Evolutionary conservation across 2,113 vertebrate species (phyloP).

Genomic region (Oryzias curvinotus): DNA sequence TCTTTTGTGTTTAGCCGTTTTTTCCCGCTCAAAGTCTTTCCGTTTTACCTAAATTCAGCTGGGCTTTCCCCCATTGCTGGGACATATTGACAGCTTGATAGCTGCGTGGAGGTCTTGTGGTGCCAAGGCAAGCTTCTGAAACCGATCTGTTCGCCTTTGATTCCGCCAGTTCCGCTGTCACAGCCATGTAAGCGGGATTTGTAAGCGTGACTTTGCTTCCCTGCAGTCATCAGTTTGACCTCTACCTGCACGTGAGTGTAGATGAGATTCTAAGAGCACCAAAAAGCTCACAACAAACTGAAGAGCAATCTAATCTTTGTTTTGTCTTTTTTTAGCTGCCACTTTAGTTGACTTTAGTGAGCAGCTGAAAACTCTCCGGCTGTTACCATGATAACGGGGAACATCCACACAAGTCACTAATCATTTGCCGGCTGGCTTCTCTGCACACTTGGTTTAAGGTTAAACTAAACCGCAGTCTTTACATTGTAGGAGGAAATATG

Average conservation of each 20-base stretch:
- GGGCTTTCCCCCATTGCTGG: conserved; percentile 11
- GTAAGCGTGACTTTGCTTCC: conserved; percentile 6
- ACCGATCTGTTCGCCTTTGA: conserved; percentile 20
- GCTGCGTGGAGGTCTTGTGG: conserved; percentile 29
- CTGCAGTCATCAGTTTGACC: conserved; percentile 27
- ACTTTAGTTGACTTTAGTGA: conserved; percentile 26
- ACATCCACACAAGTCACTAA: conserved; percentile 28
- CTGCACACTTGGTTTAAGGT: conserved; percentile 1
- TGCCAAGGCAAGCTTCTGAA: conserved; percentile 44
- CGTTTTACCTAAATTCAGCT: too few species aligned
- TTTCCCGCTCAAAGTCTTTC: too few species aligned
- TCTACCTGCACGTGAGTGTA: conserved; percentile 15
- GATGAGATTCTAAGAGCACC: conserved; percentile 28
- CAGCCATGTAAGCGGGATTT: conserved; percentile 14
- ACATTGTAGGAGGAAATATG: conserved; percentile 17
- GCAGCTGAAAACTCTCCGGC: conserved; percentile 28
- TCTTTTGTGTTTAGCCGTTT: background rate
- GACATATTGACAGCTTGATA: conserved; percentile 56
- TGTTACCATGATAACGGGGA: background rate
- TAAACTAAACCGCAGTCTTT: conserved; percentile 6
- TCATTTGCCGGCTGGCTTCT: conserved; percentile 20
- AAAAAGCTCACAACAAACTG: conserved; percentile 9
- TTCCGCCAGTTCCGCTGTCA: conserved; percentile 34
- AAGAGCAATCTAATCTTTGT: conserved; percentile 3
- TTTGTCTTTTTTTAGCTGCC: background rate